phyloP scores from a whole-genome alignment of 2,797 vertebrate genomes.

The Neosilurus hyrtlii region DNA sequence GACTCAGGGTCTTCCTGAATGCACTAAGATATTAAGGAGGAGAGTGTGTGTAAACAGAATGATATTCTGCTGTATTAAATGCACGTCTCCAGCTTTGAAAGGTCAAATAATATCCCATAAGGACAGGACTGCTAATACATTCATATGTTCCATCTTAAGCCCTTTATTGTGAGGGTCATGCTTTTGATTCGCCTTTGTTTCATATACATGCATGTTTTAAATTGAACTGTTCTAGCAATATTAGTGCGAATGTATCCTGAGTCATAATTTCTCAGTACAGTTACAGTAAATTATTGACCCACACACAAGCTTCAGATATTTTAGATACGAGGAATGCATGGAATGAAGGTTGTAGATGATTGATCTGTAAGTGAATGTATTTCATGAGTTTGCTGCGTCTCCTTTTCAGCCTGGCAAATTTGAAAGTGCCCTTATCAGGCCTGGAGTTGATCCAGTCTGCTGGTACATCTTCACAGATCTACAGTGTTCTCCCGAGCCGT shows the following conservation, averaged over 20 bases:
- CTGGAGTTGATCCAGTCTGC: slow-evolving; percentile 63
- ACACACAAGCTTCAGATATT: background rate
- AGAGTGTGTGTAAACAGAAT: background rate
- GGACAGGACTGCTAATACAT: background rate
- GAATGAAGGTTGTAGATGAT: background rate
- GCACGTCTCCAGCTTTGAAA: background rate
- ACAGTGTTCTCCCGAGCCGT: slow-evolving; percentile 65
- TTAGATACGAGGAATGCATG: background rate
- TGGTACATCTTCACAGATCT: slow-evolving; percentile 60
- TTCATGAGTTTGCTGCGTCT: background rate
- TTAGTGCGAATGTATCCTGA: background rate
- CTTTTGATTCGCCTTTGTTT: background rate
- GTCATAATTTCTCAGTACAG: background rate
- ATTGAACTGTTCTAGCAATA: background rate
- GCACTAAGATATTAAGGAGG: background rate
- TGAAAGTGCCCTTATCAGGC: slow-evolving; percentile 69
- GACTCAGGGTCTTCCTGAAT: background rate
- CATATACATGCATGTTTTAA: background rate
- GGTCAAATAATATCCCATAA: background rate
- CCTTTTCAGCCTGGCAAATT: slow-evolving; percentile 68
- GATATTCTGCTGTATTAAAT: background rate
- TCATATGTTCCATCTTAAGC: background rate
- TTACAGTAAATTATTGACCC: background rate
- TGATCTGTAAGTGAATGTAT: background rate
- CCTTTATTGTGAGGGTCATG: background rate